Evolutionary conservation across 1,140 invertebrate species (phyloP).

Genomic region (Zaprionus ornatus): DNA sequence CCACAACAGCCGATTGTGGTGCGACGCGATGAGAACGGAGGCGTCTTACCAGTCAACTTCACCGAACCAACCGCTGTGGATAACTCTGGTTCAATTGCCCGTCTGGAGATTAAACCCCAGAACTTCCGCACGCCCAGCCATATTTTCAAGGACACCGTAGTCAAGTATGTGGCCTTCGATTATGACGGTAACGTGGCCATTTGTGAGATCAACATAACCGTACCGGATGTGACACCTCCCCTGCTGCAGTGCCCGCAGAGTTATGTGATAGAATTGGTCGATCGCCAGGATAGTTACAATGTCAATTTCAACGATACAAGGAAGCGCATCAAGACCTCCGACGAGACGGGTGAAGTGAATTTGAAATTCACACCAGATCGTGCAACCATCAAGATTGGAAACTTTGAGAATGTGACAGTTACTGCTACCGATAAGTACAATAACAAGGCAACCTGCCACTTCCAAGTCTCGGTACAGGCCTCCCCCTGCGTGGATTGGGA

Average conservation of each 20-base stretch:
- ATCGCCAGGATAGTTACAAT: conserved; percentile 94
- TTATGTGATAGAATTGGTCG: conserved; percentile 96
- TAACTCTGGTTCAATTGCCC: conserved; percentile 96
- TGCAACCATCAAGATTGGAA: conserved; percentile 94
- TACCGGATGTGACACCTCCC: conserved; percentile 97
- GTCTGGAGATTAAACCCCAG: conserved; percentile 95
- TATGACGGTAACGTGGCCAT: conserved; percentile 98
- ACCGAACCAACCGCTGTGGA: conserved; percentile 96
- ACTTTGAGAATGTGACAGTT: conserved; percentile 97
- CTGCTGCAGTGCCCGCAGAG: conserved; percentile 96
- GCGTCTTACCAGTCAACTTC: conserved; percentile 94
- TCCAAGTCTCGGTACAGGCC: conserved; percentile 96
- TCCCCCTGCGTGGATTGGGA: conserved; percentile 98
- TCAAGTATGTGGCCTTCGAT: conserved; percentile 98
- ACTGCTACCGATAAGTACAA: conserved; percentile 94
- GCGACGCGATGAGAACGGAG: conserved; percentile 93
- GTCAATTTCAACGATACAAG: conserved; percentile 97
- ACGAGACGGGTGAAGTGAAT: conserved; percentile 94
- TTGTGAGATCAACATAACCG: conserved; percentile 97
- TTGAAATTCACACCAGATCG: conserved; percentile 93
- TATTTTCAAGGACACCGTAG: conserved; percentile 95
- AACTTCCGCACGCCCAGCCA: conserved; percentile 95
- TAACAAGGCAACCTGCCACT: conserved; percentile 95
- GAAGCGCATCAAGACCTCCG: conserved; percentile 92
- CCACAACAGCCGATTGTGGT: conserved; percentile 96